phyloP scores from a whole-genome alignment of 2,888 invertebrate species.

The Ceramica pisi region DNA sequence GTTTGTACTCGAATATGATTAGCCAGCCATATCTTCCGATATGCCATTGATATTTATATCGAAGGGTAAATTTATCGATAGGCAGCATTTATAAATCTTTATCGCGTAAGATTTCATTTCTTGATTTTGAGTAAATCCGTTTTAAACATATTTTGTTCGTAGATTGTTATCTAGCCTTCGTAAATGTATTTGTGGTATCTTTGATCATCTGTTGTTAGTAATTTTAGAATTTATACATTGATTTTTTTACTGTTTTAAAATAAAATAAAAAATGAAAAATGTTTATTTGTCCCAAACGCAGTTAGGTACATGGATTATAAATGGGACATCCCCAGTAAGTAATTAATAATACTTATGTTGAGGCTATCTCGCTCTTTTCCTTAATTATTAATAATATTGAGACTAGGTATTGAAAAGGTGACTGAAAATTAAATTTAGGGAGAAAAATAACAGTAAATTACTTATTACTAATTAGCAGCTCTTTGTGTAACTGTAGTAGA shows the following conservation, averaged over 20 bases:
- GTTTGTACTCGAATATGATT: constrained; percentile 37
- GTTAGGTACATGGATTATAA: too few species aligned
- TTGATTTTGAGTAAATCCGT: constrained; percentile 63
- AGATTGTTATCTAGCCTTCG: constrained; percentile 61
- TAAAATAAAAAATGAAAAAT: too few species aligned
- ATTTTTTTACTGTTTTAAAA: constrained; percentile 1
- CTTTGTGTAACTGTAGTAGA: too few species aligned
- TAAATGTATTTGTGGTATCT: constrained; percentile 43
- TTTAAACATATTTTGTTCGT: constrained; percentile 60
- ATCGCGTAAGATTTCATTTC: constrained; percentile 60
- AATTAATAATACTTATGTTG: too few species aligned
- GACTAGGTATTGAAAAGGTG: too few species aligned
- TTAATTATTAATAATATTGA: too few species aligned
- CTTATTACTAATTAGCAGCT: too few species aligned
- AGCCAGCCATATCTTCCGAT: constrained; percentile 30
- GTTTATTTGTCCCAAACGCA: too few species aligned
- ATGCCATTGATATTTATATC: constrained; percentile 15
- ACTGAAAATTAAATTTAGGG: too few species aligned
- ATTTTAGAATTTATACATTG: constrained; percentile 4
- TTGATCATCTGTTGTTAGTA: constrained; percentile 6
- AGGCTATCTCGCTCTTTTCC: too few species aligned
- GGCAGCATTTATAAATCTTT: constrained; percentile 51
- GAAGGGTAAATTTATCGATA: constrained; percentile 45
- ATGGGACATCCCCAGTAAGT: too few species aligned
- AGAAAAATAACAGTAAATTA: too few species aligned